Conservation (phyloP, 2,113 vertebrate genomes). For the Tyto alba region DNA sequence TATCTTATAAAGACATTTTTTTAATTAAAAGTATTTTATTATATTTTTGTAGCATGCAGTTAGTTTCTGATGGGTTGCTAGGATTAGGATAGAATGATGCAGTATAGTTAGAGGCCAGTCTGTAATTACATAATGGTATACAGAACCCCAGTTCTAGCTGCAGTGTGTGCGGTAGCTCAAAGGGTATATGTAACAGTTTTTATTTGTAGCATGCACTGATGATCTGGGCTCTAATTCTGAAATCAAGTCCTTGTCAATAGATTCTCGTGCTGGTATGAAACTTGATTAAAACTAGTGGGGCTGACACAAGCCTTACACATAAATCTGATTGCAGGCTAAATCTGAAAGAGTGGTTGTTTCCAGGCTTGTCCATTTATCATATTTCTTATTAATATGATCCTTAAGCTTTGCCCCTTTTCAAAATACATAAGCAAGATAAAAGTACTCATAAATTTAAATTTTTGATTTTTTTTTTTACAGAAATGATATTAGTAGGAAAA, state of each 20-base stretch:
- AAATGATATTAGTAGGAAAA: neutral
- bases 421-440: neutral
- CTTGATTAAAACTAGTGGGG: neutral
- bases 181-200: neutral
- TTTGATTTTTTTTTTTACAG: no score
- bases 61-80: neutral
- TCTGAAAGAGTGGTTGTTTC: neutral
- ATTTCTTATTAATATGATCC: neutral
- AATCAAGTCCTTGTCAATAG: neutral
- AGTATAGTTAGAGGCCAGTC: neutral
- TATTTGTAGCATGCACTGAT: neutral
- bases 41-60: neutral
- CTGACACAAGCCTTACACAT: neutral
- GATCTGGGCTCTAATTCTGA: neutral
- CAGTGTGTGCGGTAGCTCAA: neutral
- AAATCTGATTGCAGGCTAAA: neutral
- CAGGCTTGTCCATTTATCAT: neutral
- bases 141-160: neutral
- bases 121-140: neutral
- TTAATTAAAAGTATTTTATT: neutral
- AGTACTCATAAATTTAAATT: neutral
- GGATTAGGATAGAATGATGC: neutral
- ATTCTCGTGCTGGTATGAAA: neutral
- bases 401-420: neutral
- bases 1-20: neutral